A percentile compares a stretch with the other conserved stretches of the same genome.
Evolutionary conservation across 2,797 vertebrate genomes (phyloP).

Genomic region (Silurus aristotelis): DNA sequence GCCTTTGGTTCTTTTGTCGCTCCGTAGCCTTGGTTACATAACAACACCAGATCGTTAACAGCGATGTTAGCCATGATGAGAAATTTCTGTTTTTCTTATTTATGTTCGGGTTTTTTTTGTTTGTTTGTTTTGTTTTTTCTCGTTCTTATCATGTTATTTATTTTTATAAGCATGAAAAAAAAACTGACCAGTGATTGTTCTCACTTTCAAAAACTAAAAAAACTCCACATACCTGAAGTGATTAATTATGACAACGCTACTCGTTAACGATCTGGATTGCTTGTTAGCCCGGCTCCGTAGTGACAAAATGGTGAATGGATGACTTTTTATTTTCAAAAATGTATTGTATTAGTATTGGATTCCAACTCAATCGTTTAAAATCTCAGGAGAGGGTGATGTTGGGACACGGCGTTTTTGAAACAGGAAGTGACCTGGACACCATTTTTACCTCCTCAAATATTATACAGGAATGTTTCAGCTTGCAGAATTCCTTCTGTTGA

Average conservation of each 20-base stretch:
- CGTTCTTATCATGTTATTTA: background rate
- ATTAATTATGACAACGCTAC: background rate
- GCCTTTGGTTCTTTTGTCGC: background rate
- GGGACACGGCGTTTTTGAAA: background rate
- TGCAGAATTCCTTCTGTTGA: background rate
- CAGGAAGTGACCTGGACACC: background rate
- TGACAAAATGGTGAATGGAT: background rate
- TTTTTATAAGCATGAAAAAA: background rate
- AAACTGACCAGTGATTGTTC: background rate
- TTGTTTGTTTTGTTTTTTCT: background rate
- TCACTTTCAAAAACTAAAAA: background rate
- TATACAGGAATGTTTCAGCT: background rate
- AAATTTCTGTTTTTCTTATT: background rate
- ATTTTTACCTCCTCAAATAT: background rate
- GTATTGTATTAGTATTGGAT: background rate
- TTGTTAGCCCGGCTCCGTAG: background rate
- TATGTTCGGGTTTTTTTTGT: background rate
- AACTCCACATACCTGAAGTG: background rate
- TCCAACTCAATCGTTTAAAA: background rate
- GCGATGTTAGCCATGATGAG: background rate
- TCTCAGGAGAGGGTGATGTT: background rate
- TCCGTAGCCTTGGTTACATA: background rate
- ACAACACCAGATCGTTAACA: background rate
- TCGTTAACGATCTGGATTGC: background rate
- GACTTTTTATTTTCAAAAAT: background rate